These are phyloP conservation scores for Artibeus lituratus DNA, from an alignment of 2,797 vertebrate genomes.

Conservation along the genomic window DNA sequence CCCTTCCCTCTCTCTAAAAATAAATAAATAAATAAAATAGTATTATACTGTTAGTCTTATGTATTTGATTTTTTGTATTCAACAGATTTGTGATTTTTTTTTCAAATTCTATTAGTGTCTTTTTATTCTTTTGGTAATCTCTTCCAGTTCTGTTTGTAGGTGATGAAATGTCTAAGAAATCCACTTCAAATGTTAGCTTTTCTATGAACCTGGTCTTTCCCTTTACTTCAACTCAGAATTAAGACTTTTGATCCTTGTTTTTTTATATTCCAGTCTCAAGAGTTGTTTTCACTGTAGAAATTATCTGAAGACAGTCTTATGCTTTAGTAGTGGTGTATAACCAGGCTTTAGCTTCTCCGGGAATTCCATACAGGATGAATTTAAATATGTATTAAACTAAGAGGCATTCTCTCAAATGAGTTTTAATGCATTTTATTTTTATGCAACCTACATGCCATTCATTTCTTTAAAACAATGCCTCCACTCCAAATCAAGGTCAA, in stretches of 20 bases:
- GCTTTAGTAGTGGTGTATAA: neutral
- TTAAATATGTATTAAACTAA: constrained; percentile 73
- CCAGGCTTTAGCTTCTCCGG: constrained; percentile 46
- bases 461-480: constrained; percentile 83
- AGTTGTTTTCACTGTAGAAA: neutral
- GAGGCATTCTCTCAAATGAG: constrained; percentile 77
- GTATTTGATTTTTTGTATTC: neutral
- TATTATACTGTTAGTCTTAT: neutral
- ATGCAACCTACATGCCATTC: constrained; percentile 85
- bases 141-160: constrained; percentile 46
- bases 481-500: constrained; percentile 84
- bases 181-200: constrained; percentile 32
- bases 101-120: neutral
- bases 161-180: constrained; percentile 24
- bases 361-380: constrained; percentile 15
- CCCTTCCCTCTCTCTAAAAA: no score
- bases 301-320: neutral
- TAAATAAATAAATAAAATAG: neutral
- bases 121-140: constrained; percentile 39
- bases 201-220: neutral
- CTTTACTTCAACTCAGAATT: neutral
- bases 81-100: neutral
- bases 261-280: neutral
- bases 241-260: neutral
- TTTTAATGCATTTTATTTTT: constrained; percentile 87